Evolutionary conservation across 2,113 vertebrate genomes (phyloP).

Genomic region (Lanius ludovicianus): DNA sequence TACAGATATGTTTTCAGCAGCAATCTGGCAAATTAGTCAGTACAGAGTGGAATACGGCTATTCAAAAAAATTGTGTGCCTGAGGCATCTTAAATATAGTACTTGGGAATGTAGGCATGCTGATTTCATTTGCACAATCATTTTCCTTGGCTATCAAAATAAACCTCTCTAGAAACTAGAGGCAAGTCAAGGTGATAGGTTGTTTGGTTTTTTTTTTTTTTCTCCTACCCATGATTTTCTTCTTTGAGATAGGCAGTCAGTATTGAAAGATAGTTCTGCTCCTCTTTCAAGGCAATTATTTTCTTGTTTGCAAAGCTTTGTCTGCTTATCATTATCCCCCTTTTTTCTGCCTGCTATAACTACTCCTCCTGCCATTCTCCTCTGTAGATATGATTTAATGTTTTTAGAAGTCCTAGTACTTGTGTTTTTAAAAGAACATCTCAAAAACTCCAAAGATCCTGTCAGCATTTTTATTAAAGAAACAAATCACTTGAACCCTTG

Average conservation of each 20-base stretch:
- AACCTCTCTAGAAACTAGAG: neutral
- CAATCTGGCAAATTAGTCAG: neutral
- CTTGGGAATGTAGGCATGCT: neutral
- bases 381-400: neutral
- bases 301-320: neutral
- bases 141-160: neutral
- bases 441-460: neutral
- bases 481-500: neutral
- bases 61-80: neutral
- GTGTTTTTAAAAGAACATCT: neutral
- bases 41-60: neutral
- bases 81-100: neutral
- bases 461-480: neutral
- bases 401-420: neutral
- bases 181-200: neutral
- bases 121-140: neutral
- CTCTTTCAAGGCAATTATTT: neutral
- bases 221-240: neutral
- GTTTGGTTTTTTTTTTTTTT: fast-evolving
- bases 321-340: neutral
- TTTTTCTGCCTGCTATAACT: neutral
- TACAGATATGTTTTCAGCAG: neutral
- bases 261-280: neutral
- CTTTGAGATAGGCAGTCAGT: neutral
- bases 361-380: neutral